Conservation (phyloP, 2,797 vertebrate genomes). For the Tenualosa thibaudeaui region DNA sequence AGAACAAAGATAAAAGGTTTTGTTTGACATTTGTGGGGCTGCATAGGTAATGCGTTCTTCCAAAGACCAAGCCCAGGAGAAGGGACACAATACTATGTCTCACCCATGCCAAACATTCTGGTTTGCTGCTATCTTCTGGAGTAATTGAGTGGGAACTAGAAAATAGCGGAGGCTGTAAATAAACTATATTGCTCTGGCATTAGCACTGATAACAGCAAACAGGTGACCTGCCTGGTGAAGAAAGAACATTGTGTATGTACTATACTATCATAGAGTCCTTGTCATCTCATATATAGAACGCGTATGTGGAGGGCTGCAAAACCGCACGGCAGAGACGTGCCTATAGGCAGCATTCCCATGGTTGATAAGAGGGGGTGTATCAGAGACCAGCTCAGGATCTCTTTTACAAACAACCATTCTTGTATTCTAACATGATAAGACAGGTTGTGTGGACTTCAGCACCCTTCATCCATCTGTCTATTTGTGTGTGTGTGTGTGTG, state of each 20-base stretch:
- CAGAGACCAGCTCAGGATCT: neutral
- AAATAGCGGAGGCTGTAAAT: neutral
- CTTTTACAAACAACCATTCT: neutral
- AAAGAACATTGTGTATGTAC: neutral
- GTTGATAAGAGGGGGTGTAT: neutral
- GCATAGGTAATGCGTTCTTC: conserved; percentile 18
- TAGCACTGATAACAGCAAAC: neutral
- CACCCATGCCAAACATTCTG: neutral
- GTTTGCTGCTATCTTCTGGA: neutral
- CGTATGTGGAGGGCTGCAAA: neutral
- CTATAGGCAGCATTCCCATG: neutral
- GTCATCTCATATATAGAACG: neutral
- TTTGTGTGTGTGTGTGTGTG: neutral
- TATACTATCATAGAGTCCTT: neutral
- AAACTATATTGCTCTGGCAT: neutral
- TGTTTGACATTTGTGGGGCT: conserved; percentile 24
- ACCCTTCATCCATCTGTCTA: neutral
- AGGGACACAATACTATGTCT: neutral
- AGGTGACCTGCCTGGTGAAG: neutral
- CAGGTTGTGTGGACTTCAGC: conserved; percentile 9
- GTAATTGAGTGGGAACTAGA: conserved; percentile 3
- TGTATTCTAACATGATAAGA: neutral
- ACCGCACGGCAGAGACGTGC: neutral
- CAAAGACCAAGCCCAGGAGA: neutral
- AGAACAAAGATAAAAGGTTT: conserved; percentile 7